Base-by-base conservation (phyloP, 2,113 vertebrate species). In the Dolichallabes microphthalmus region DNA sequence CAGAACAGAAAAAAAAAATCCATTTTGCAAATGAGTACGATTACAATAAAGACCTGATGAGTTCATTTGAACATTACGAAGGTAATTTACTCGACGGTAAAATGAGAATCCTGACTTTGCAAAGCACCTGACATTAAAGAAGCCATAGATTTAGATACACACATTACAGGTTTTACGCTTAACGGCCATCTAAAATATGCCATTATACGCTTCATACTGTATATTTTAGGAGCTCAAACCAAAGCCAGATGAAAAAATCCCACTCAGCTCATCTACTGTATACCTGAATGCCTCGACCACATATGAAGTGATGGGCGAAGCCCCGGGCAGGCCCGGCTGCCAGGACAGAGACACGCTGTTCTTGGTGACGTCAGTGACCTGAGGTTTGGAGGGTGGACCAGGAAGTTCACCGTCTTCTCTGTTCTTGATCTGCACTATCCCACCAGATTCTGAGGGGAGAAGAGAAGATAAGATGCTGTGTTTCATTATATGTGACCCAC, bases 271-370 rank as follows among this genome's bases (percentile, higher is more conserved):
- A 2, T 57, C 13, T 14, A n/a, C n/a, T n/a, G n/a, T n/a, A 63
- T 94, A 99, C 98, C 98, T 99, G 94, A 99, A 99, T n/a, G 98
- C 97, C 85, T 99, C 98, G 85, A 99, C 99, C 92, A 99, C 96
- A 91, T 95, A 99, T 60, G 96, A 95, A 58, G 94, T 96, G 84
- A 97, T 93, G 30, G 97, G 96, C 15, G 97, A 95, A 13, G 92
- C 93, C 91, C 97, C 96, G 60, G 93, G 92, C 58, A 94, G 91
- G 60, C 97, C 97, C 61, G 95, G 92, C 61, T 98, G 97, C 98
- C 98, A 99, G 88, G 97, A 98, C 88, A 99, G 92, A 1, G 98
- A 99, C 89, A 99, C 97, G 57, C 96, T 99, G 93, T 96, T 99
- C 93, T 97, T 99, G 81, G 96, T 98, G 90, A 99, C 98, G 79